These are phyloP conservation scores for Ectemnius continuus DNA, from an alignment of 2,888 invertebrate genomes.

Conservation along the genomic window DNA sequence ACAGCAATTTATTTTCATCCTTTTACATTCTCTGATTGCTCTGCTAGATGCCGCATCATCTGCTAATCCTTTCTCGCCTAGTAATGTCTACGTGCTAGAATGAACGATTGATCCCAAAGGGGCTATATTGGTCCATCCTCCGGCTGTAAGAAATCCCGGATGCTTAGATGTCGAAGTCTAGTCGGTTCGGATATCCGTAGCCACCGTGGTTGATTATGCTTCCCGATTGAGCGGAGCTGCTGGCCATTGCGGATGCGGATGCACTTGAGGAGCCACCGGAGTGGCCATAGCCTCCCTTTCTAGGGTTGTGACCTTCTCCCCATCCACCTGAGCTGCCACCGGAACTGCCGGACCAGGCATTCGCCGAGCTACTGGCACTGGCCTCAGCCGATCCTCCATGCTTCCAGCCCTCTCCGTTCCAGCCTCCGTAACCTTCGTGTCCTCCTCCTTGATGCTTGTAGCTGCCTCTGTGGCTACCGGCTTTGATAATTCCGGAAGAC, in stretches of 20 bases:
- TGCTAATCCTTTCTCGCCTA: conserved; percentile 7
- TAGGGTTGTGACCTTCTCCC: background rate
- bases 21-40: conserved; percentile 33
- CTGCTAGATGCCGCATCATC: conserved; percentile 19
- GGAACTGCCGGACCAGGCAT: background rate
- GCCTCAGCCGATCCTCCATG: background rate
- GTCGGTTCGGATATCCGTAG: too few species aligned
- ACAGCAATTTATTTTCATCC: conserved; percentile 42
- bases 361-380: background rate
- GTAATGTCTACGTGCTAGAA: conserved; percentile 23
- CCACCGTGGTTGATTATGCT: background rate
- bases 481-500: background rate
- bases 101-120: conserved; percentile 5
- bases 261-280: background rate
- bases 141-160: too few species aligned
- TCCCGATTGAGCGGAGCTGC: background rate
- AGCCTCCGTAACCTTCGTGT: background rate
- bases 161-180: background rate
- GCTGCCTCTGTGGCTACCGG: background rate
- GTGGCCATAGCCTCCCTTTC: background rate
- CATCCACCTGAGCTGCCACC: too few species aligned
- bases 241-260: background rate
- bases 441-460: background rate
- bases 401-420: background rate
- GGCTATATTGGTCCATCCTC: too few species aligned